These are phyloP conservation scores for Chaetodon auriga DNA, from an alignment of 2,113 vertebrate genomes.

Conservation along the genomic window DNA sequence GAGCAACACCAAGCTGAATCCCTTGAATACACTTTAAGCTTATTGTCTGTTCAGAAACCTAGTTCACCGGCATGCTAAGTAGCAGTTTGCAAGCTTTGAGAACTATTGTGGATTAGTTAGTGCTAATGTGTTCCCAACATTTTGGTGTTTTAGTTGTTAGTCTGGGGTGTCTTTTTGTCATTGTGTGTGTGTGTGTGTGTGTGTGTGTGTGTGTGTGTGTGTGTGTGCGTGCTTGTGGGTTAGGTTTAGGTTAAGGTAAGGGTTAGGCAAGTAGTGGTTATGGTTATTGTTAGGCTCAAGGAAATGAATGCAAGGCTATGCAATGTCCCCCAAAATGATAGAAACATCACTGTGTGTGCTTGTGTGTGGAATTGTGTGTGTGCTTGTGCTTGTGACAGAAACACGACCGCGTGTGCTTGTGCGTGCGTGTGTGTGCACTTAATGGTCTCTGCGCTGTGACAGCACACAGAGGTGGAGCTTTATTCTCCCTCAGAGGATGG, in stretches of 20 bases:
- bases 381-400: not conserved
- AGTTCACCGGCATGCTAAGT: not conserved
- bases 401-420: not conserved
- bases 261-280: too few species aligned
- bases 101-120: not conserved
- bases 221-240: too few species aligned
- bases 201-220: constrained; percentile 16
- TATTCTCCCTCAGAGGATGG: constrained; percentile 69
- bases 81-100: not conserved
- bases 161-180: too few species aligned
- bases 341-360: not conserved
- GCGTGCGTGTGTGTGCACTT: constrained; percentile 60
- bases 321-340: too few species aligned
- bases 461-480: constrained; percentile 69
- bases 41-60: not conserved
- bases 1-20: not conserved
- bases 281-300: too few species aligned
- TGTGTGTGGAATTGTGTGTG: constrained; percentile 17
- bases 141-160: not conserved
- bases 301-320: too few species aligned
- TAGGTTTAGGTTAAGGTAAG: too few species aligned
- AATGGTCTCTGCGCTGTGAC: constrained; percentile 67
- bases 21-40: not conserved
- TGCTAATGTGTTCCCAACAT: not conserved
- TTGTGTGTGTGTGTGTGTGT: constrained; percentile 39